Evolutionary conservation across 2,797 vertebrate species (phyloP).

Genomic region (Remorina albescens): DNA sequence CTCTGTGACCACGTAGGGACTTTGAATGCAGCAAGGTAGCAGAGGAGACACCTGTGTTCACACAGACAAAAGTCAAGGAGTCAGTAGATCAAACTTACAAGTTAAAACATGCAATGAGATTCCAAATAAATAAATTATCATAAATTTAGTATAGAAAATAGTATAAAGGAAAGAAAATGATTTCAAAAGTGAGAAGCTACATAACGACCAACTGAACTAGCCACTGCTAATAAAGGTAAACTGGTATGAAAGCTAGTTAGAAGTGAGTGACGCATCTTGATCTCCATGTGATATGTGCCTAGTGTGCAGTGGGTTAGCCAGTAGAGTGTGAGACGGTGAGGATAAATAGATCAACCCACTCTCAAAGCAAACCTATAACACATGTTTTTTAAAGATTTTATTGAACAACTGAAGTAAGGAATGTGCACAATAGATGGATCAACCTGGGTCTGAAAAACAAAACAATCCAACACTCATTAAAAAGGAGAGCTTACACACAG

Average conservation of each 20-base stretch:
- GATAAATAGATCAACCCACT: conserved; percentile 53
- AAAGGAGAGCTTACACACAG: neutral
- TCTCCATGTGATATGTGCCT: conserved; percentile 76
- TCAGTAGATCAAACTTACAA: conserved; percentile 1
- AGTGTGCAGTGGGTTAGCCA: conserved; percentile 64
- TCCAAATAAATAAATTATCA: no score
- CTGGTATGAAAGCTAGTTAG: conserved; percentile 46
- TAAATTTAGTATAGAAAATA: neutral
- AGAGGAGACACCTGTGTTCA: conserved; percentile 88
- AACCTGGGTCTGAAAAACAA: neutral
- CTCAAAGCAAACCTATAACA: conserved; percentile 41
- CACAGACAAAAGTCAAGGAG: conserved; percentile 43
- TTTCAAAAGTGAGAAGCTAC: neutral
- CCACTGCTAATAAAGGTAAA: conserved; percentile 43
- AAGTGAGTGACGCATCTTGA: conserved; percentile 59
- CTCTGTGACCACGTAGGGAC: conserved; percentile 95
- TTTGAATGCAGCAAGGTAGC: conserved; percentile 92
- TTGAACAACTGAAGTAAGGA: neutral
- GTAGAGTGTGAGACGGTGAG: conserved; percentile 42
- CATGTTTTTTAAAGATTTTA: conserved; percentile 10
- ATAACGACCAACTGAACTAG: conserved; percentile 47
- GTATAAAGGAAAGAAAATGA: conserved; percentile 8
- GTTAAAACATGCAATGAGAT: neutral
- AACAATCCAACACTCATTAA: neutral
- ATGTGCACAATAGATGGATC: neutral